Evolutionary conservation across 2,113 vertebrate genomes (phyloP).

Genomic region (Rana temporaria): DNA sequence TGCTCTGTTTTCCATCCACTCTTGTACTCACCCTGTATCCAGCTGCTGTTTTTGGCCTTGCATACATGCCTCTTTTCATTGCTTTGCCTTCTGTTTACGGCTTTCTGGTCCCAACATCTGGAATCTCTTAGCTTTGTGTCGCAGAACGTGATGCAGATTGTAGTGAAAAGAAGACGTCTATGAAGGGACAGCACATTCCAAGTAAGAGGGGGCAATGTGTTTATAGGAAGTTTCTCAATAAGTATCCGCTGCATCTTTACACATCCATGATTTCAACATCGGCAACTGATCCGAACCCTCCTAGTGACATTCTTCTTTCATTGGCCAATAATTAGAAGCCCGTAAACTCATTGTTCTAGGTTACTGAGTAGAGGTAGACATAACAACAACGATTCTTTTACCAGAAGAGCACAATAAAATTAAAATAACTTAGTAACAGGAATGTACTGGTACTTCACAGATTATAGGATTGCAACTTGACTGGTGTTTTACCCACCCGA

Average conservation of each 20-base stretch:
- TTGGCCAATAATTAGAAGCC: neutral
- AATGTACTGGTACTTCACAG: no score
- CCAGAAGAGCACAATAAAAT: no score
- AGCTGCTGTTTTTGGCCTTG: conserved; percentile 37
- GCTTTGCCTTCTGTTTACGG: conserved; percentile 36
- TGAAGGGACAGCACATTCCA: conserved; percentile 34
- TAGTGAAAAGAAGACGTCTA: neutral
- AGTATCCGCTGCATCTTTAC: neutral
- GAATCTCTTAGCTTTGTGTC: conserved; percentile 42
- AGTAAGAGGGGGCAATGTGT: conserved; percentile 2
- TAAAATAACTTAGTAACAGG: no score
- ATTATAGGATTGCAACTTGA: no score
- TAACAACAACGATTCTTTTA: no score
- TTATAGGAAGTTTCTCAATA: conserved; percentile 41
- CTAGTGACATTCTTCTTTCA: neutral
- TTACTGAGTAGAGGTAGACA: no score
- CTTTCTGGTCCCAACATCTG: conserved; percentile 19
- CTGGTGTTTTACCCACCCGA: no score
- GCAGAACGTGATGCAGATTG: conserved; percentile 25
- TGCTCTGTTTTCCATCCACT: neutral
- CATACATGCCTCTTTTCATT: conserved; percentile 1
- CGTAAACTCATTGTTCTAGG: no score
- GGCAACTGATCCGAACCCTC: neutral
- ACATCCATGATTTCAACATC: conserved; percentile 12
- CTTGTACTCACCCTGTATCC: neutral